Base-by-base conservation (phyloP, 2,888 invertebrate species). In the Chouioia cunea region DNA sequence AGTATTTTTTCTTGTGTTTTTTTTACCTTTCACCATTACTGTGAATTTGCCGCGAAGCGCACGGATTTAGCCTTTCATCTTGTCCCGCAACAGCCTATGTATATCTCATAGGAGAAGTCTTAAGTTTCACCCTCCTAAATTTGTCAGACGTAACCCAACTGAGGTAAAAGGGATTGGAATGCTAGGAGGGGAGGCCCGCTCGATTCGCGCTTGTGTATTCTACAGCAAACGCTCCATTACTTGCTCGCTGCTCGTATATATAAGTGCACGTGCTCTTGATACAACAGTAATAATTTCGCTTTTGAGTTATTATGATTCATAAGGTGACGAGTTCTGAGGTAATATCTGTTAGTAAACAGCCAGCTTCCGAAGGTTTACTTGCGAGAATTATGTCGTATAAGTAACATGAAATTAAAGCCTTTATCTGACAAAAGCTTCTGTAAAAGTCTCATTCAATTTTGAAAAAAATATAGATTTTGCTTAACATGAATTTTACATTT, bases 51-150 rank as follows among this genome's bases (percentile, higher is more conserved):
- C 56, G 18, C 20, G 23, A 15, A 3, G 63, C 18, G 53, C 62
- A 18, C 46, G 63, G 48, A 68, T 53, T 64, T 47, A n/a, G 12
- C 12, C 58, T 70, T 64, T 70, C 63, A 63, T 70, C 64, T 58
- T 53, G 58, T n/a, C 53, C 59, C 15, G 18, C 16, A 22, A 15
- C n/a, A 23, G 22, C 4, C 4, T 23, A 27, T 1, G 58, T 36
- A 36, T n/a, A 15, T 56, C 54, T 56, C 47, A n/a, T 47, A 2
- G 6, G 47, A 63, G 63, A 46, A 8, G 64, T 18, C 54, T 60
- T 52, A 54, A 59, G 56, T 54, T 54, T 53, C 36, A 54, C 59
- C n/a, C 43, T 22, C 14, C 48, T 20, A 65, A 59, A 36, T 65
- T 70, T 43, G 59, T 43, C 46, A 60, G 48, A 65, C 57, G n/a